Conservation (phyloP, 2,888 invertebrate genomes). For the Pristionchus arcanus region DNA sequence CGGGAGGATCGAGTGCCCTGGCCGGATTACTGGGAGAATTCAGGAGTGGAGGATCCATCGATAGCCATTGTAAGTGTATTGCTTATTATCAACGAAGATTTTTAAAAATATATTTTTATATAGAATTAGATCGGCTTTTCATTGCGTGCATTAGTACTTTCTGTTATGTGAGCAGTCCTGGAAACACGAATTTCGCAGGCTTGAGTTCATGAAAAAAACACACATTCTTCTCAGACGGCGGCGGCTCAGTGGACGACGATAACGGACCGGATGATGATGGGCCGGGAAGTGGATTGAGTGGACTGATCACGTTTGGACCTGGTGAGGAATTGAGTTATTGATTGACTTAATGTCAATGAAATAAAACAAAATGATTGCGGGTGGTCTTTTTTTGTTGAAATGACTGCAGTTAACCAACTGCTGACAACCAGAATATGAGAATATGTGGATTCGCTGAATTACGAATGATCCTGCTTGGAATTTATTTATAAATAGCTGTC, state of each 20-base stretch:
- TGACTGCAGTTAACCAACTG: not conserved
- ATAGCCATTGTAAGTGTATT: conserved; percentile 69
- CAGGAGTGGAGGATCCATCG: conserved; percentile 55
- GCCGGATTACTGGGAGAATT: conserved; percentile 55
- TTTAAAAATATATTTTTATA: not conserved
- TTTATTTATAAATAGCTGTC: no score
- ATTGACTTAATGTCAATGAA: no score
- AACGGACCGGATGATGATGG: conserved; percentile 50
- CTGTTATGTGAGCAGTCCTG: not conserved
- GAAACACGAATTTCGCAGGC: not conserved
- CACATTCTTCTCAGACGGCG: not conserved
- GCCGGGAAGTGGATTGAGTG: not conserved
- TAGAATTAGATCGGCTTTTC: no score
- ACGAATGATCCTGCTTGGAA: not conserved
- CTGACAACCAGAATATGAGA: no score
- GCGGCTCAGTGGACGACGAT: conserved; percentile 54
- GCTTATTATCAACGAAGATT: no score
- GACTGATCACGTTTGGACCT: conserved; percentile 31
- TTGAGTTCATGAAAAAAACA: not conserved
- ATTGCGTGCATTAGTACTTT: not conserved
- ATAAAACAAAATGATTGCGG: no score
- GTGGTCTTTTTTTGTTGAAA: no score
- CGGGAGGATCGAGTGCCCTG: not conserved
- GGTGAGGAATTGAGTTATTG: not conserved
- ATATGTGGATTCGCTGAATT: not conserved